A percentile compares a stretch with the other conserved stretches of the same genome.
Conservation (phyloP, 35 echinoderm and acorn worm species). For the Heliocidaris erythrogramma region DNA sequence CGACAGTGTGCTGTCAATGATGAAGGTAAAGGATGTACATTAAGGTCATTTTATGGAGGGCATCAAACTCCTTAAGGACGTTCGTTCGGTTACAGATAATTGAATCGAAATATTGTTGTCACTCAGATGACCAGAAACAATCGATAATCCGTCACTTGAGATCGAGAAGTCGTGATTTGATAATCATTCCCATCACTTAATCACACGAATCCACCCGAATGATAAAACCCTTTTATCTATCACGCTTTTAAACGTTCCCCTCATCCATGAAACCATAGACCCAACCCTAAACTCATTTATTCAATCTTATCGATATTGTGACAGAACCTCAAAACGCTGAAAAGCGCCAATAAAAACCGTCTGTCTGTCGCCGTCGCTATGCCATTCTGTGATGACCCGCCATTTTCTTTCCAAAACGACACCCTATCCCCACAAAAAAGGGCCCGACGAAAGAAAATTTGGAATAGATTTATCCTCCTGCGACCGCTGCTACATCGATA, state of each 20-base stretch:
- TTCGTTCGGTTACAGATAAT: conserved; percentile 11
- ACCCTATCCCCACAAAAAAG: conserved; percentile 22
- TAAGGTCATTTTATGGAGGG: neutral
- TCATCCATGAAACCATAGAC: neutral
- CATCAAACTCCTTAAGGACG: neutral
- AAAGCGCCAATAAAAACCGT: neutral
- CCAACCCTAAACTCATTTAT: neutral
- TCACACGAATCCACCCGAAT: neutral
- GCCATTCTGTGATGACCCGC: neutral
- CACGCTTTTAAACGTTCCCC: neutral
- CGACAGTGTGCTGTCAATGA: neutral
- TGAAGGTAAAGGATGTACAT: neutral
- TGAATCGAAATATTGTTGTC: conserved; percentile 5
- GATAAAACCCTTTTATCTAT: neutral
- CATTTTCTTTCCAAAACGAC: conserved; percentile 17
- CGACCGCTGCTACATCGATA: conserved; percentile 1
- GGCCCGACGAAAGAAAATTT: conserved; percentile 9
- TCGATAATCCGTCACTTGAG: neutral
- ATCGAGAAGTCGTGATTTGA: conserved; percentile 9
- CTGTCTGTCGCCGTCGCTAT: neutral
- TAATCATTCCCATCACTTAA: neutral
- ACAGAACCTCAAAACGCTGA: neutral
- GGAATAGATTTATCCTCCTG: conserved; percentile 28
- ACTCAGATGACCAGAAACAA: neutral
- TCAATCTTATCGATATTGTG: neutral